phyloP scores from a whole-genome alignment of 2,797 vertebrate species.

The Macrochelys suwanniensis region DNA sequence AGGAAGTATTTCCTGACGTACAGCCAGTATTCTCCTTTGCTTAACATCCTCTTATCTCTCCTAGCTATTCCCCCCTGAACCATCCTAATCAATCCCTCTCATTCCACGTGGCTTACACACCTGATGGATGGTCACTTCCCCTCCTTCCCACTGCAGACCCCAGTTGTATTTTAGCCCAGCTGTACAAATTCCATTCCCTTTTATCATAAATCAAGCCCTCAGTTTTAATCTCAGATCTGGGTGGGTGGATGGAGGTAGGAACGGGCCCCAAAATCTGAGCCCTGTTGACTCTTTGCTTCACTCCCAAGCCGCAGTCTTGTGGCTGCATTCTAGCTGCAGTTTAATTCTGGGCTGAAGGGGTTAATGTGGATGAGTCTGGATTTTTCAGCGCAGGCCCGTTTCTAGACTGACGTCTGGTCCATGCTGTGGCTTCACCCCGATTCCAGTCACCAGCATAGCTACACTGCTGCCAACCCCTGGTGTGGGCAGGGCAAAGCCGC shows the following conservation, averaged over 20 bases:
- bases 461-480: background rate
- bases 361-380: background rate
- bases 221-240: background rate
- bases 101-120: background rate
- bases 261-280: background rate
- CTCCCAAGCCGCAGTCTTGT: background rate
- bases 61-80: background rate
- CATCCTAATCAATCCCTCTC: background rate
- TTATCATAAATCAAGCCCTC: background rate
- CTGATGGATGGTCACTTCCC: background rate
- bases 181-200: background rate
- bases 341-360: background rate
- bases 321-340: background rate
- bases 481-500: background rate
- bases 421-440: background rate
- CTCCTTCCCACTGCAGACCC: background rate
- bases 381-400: background rate
- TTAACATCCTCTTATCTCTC: background rate
- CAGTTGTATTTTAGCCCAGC: background rate
- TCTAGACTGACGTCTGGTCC: background rate
- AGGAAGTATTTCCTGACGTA: background rate
- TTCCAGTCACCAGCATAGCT: background rate
- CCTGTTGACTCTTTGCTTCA: background rate
- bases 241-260: background rate
- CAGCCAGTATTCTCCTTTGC: background rate